Conservation (phyloP, 2,888 invertebrate genomes). For the Rhopalosiphum nymphaeae region DNA sequence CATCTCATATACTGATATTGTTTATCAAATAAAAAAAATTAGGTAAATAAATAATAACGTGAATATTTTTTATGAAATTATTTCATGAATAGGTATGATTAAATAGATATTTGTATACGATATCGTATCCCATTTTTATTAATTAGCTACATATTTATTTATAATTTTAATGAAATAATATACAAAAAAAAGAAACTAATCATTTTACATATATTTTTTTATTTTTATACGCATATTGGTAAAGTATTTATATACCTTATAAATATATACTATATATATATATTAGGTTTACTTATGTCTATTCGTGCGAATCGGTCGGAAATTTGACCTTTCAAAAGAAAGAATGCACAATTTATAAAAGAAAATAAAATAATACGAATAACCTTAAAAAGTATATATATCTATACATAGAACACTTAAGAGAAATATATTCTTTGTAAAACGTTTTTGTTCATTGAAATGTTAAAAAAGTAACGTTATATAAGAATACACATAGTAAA, state of each 20-base stretch:
- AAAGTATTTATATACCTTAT: neutral
- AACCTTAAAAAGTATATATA: neutral
- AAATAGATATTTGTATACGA: no score
- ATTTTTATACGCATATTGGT: neutral
- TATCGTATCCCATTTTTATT: neutral
- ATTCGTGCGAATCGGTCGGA: conserved; percentile 24
- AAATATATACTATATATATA: neutral
- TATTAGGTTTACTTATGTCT: neutral
- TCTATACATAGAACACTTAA: neutral
- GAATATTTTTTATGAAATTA: neutral
- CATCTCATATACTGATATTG: neutral
- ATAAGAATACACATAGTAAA: neutral
- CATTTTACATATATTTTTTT: neutral
- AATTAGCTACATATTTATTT: neutral
- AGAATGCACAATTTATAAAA: conserved; percentile 1
- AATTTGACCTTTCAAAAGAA: conserved; percentile 5
- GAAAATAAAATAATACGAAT: conserved; percentile 29
- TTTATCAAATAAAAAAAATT: neutral
- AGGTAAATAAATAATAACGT: neutral
- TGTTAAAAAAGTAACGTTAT: conserved; percentile 27
- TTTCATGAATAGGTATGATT: neutral
- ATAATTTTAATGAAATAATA: neutral
- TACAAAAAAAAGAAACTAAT: neutral
- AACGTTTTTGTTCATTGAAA: conserved; percentile 42
- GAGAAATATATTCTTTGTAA: conserved; percentile 8